Evolutionary conservation across 2,113 vertebrate species (phyloP), one percentile per base, ranked within the genome.

Genomic region (Chloropsis hardwickii): DNA sequence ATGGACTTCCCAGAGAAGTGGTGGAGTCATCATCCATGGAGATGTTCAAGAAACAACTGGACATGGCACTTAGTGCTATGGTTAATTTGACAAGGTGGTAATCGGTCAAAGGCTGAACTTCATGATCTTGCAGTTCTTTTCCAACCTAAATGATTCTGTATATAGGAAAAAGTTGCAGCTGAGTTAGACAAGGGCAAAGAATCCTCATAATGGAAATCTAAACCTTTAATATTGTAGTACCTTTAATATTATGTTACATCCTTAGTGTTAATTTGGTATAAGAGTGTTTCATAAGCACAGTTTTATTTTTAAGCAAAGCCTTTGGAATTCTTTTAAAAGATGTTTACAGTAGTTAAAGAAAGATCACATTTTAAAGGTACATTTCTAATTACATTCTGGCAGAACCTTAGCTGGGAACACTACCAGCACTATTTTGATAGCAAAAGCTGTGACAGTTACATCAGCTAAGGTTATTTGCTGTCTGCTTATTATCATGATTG

Each of bases 291-390:
- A 78, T 71, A 64, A 95, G 60, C 39, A 70, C 0, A 0, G 39
- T 51, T 27, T 31, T 73, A 86, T 90, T 90, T 94, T 88, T 84
- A 93, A 88, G 69, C 29, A 93, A 94, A 94, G 40, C 20, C 31
- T 70, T 78, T 33, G 22, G 33, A 88, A 89, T 76, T 80, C 24
- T 80, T 81, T 79, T 56, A 44, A 77, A 94, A 88, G 1, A 69
- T 72, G 53, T 81, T 92, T 92, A 83, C 70, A 73, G 67, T 62
- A 91, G 84, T 82, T 84, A 95, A 92, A 96, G 65, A 88, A 85
- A 88, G 47, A 91, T 33, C 76, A 48, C 21, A 48, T 89, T 94
- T 93, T 94, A 90, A 86, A 90, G 31, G 85, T 87, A 74, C 39
- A 50, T 93, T 91, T 91, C 69, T 95, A 88, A 94, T 92, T 70